Evolutionary conservation across 1,140 invertebrate species (phyloP).

Genomic region (Asobara japonica): DNA sequence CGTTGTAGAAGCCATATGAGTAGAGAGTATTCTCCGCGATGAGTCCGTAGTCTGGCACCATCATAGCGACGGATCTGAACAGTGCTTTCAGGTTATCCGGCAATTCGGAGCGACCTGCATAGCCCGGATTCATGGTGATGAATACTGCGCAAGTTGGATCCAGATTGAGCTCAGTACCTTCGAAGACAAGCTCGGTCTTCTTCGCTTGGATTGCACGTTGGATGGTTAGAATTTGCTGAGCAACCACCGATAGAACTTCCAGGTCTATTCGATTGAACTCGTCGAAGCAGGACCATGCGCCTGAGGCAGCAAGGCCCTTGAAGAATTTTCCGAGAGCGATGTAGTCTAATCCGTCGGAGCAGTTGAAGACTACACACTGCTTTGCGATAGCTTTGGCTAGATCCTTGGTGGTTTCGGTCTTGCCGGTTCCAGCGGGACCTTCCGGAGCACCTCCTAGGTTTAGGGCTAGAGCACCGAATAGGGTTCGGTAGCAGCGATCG

Average conservation of each 20-base stretch:
- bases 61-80: slow-evolving; percentile 97
- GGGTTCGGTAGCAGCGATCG: slow-evolving; percentile 88
- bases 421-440: slow-evolving; percentile 95
- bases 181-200: slow-evolving; percentile 80
- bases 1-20: slow-evolving; percentile 92
- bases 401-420: slow-evolving; percentile 97
- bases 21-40: slow-evolving; percentile 95
- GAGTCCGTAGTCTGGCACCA: slow-evolving; percentile 95
- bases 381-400: slow-evolving; percentile 95
- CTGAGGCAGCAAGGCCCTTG: slow-evolving; percentile 94
- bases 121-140: slow-evolving; percentile 97
- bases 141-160: slow-evolving; percentile 94
- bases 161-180: slow-evolving; percentile 86
- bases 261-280: slow-evolving; percentile 91
- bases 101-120: slow-evolving; percentile 89
- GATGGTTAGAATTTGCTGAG: slow-evolving; percentile 84
- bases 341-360: slow-evolving; percentile 92
- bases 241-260: slow-evolving; percentile 91
- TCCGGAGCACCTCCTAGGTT: slow-evolving; percentile 88
- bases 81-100: slow-evolving; percentile 96
- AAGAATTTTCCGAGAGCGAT: slow-evolving; percentile 96
- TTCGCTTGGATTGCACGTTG: slow-evolving; percentile 83
- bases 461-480: slow-evolving; percentile 90
- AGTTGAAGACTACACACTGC: slow-evolving; percentile 97
- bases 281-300: slow-evolving; percentile 97